Base-by-base conservation (phyloP, 1,140 invertebrate genomes). In the Camponotus vicinus region DNA sequence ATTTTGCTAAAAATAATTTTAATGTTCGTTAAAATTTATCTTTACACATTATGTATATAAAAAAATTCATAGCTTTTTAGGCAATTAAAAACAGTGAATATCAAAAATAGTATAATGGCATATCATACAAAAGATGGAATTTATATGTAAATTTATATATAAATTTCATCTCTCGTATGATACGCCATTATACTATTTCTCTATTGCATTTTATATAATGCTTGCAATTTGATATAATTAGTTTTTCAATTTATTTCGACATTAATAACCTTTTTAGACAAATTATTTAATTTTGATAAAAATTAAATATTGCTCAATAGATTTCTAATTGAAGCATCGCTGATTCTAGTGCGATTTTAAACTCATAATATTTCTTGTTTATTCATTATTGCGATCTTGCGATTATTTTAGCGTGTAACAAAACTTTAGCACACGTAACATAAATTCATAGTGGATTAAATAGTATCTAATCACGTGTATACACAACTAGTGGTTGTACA, bases 1-100 rank as follows among this genome's bases (percentile, higher is more conserved):
- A 21, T 69, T 57, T 75, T 11, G 2, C 57, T 75, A 15, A 75
- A 73, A 59, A 75, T 57, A 21, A 49, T n/a, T 59, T 59, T 75
- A 75, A 73, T 45, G 8, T 45, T 45, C 15, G 18, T 73, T 73
- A 18, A 57, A 2, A 2, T 42, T 42, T 15, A 57, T 37, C 9
- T 73, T 32, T 49, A 49, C 57, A n/a, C 9, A 55, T 57, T 57
- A 21, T 5, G 15, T 73, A 27, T 27, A 27, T 27, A 27, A 15
- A 57, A 6, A 6, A 7, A 8, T 8, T 71, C 18, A 15, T 8
- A 57, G 6, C n/a, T 27, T 55, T 73, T 11, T n/a, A 55, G 32
- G 11, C 32, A 40, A 73, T 57, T 6, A 21, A 57, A 73, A 40
- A 40, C 6, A 0, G 6, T 75, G 15, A 0, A 3, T 42, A 18